Evolutionary conservation across 92 coral and sea anemone species (phyloP).

Genomic region (Siderastrea radians): DNA sequence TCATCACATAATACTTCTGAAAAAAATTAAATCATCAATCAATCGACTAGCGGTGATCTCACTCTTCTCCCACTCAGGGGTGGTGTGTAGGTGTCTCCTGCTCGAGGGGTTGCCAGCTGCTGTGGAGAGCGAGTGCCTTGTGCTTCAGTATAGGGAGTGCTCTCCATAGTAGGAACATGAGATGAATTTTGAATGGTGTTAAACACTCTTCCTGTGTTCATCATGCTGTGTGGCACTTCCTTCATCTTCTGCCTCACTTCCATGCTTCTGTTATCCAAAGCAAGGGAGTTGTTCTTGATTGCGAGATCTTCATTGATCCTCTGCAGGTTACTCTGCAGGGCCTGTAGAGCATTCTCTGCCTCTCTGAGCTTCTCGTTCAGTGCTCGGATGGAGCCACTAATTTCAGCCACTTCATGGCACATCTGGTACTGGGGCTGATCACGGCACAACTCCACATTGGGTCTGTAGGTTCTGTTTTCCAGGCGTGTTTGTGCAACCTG

Average conservation of each 20-base stretch:
- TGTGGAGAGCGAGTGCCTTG: slow-evolving; percentile 35
- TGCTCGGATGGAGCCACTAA: slow-evolving; percentile 93
- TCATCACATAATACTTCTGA: neutral
- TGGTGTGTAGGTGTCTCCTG: slow-evolving; percentile 34
- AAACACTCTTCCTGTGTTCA: slow-evolving; percentile 61
- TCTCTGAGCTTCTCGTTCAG: slow-evolving; percentile 94
- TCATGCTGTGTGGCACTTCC: slow-evolving; percentile 98
- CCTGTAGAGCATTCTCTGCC: slow-evolving; percentile 92
- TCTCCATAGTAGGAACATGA: slow-evolving; percentile 54
- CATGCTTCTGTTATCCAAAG: slow-evolving; percentile 97
- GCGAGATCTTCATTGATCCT: slow-evolving; percentile 95
- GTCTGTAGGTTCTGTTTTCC: slow-evolving; percentile 98
- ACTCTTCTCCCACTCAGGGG: slow-evolving; percentile 39
- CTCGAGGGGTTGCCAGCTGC: slow-evolving; percentile 33
- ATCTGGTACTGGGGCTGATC: slow-evolving; percentile 96
- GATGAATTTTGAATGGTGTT: slow-evolving; percentile 45
- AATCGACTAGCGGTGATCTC: slow-evolving; percentile 62
- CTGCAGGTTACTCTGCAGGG: slow-evolving; percentile 87
- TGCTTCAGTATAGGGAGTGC: slow-evolving; percentile 53
- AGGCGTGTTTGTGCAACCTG: slow-evolving; percentile 99
- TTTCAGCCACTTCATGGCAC: slow-evolving; percentile 97
- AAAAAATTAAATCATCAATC: neutral
- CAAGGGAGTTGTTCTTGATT: slow-evolving; percentile 93
- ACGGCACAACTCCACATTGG: slow-evolving; percentile 89
- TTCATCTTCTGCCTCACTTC: slow-evolving; percentile 88